These are phyloP conservation scores for Cryptoleucopteryx plumbea DNA, from an alignment of 2,113 vertebrate genomes.

Conservation along the genomic window DNA sequence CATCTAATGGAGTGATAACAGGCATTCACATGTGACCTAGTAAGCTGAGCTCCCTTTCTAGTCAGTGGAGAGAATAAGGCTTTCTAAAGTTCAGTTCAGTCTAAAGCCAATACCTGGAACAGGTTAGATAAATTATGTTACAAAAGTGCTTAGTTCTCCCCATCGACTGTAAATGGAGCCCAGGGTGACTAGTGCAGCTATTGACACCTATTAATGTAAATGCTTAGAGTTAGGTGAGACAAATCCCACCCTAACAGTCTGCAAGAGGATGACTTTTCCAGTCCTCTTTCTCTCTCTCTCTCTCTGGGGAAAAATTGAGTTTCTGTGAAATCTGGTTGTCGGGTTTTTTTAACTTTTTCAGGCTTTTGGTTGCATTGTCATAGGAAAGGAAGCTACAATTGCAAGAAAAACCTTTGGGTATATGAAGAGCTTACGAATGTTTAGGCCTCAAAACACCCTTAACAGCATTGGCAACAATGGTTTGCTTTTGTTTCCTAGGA, in stretches of 20 bases:
- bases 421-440: not conserved
- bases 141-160: not conserved
- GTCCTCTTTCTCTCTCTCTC: not conserved
- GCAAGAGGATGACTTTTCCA: not conserved
- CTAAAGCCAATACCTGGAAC: not conserved
- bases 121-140: not conserved
- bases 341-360: not conserved
- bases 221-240: not conserved
- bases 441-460: not conserved
- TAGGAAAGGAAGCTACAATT: not conserved
- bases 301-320: not conserved
- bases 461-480: not conserved
- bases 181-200: not conserved
- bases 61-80: not conserved
- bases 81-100: not conserved
- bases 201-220: not conserved
- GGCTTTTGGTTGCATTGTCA: not conserved
- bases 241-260: not conserved
- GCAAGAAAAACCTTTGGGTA: not conserved
- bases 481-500: not conserved
- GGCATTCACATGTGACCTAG: not conserved
- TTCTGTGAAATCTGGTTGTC: not conserved
- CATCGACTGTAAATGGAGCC: not conserved
- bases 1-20: not conserved
- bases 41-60: not conserved